Conservation (phyloP, 2,113 vertebrate species). For the Oncorhynchus mykiss region DNA sequence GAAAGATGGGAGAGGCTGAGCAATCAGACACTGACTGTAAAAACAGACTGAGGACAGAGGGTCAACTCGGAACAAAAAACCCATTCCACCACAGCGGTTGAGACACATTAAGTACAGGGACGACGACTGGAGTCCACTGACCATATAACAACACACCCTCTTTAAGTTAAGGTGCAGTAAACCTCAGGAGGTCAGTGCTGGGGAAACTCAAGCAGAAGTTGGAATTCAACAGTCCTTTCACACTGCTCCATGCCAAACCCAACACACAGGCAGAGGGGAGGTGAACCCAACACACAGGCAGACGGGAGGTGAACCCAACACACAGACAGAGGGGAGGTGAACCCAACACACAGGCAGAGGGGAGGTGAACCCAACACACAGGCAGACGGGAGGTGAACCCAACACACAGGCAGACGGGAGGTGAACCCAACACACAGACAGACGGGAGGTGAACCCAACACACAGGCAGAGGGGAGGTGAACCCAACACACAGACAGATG, state of each 20-base stretch:
- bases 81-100: too few species aligned
- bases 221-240: slow-evolving; percentile 46
- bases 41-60: neutral
- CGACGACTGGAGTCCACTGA: neutral
- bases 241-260: slow-evolving; percentile 18
- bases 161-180: slow-evolving; percentile 44
- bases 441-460: too few species aligned
- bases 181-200: slow-evolving; percentile 30
- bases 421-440: slow-evolving; percentile 33
- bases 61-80: too few species aligned
- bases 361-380: slow-evolving; percentile 33
- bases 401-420: slow-evolving; percentile 15
- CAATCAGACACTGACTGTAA: slow-evolving; percentile 2
- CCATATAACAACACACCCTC: slow-evolving; percentile 10
- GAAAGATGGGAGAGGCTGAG: slow-evolving; percentile 4
- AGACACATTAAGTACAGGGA: too few species aligned
- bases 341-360: slow-evolving; percentile 34
- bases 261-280: neutral
- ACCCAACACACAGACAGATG: slow-evolving; percentile 34
- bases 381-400: neutral
- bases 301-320: neutral
- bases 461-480: slow-evolving; percentile 5
- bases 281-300: slow-evolving; percentile 33
- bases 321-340: slow-evolving; percentile 8
- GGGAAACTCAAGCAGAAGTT: slow-evolving; percentile 42